Evolutionary conservation across 2,888 invertebrate species (phyloP).

Genomic region (Onchidella celtica): DNA sequence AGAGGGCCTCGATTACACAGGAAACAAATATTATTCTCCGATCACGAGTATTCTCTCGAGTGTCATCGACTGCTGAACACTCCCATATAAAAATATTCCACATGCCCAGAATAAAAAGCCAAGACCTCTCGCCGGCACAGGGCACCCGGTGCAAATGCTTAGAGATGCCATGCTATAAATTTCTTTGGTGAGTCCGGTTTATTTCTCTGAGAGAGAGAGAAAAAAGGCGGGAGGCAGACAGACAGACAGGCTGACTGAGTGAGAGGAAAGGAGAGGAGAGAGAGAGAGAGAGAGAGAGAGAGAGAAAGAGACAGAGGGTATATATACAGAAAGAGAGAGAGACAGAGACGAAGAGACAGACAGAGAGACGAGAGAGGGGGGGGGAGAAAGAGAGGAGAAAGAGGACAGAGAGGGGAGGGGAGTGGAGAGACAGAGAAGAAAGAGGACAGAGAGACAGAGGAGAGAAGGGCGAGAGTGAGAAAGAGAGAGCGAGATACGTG

Average conservation of each 20-base stretch:
- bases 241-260: neutral
- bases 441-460: conserved; percentile 25
- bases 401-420: neutral
- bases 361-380: neutral
- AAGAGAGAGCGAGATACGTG: conserved; percentile 4
- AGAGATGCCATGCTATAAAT: no score
- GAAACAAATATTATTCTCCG: no score
- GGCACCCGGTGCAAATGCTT: no score
- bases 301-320: no score
- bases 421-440: conserved; percentile 25
- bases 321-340: neutral
- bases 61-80: no score
- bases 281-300: conserved; percentile 16
- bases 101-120: no score
- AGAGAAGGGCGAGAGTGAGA: no score
- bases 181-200: no score
- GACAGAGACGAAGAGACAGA: neutral
- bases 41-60: no score
- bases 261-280: conserved; percentile 18
- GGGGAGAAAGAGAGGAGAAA: neutral
- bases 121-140: no score
- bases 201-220: conserved; percentile 9
- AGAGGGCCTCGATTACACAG: no score
- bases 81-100: no score
- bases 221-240: neutral